A percentile compares a stretch with the other conserved stretches of the same genome.
Evolutionary conservation across 1,140 invertebrate species (phyloP).

Genomic region (Tetraneura akinire): DNA sequence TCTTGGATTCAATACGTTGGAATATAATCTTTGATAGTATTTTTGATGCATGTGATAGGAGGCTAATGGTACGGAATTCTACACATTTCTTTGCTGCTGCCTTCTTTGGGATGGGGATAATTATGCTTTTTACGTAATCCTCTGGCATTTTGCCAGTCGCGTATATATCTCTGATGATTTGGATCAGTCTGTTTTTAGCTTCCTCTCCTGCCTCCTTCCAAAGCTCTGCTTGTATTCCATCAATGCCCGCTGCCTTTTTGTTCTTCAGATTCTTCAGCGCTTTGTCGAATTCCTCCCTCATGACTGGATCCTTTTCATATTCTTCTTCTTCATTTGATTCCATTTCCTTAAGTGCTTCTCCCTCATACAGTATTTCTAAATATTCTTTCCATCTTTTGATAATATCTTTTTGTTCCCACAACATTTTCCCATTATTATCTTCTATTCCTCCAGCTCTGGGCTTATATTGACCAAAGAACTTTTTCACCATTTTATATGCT

Average conservation of each 20-base stretch:
- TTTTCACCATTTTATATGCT: conserved; percentile 10
- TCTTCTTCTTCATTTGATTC: not conserved
- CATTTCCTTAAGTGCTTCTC: not conserved
- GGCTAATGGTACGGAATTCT: not conserved
- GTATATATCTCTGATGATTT: not conserved
- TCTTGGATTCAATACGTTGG: not conserved
- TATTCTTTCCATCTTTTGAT: conserved; percentile 28
- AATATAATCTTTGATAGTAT: too few species aligned
- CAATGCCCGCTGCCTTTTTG: too few species aligned
- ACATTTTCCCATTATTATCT: not conserved
- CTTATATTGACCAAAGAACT: not conserved
- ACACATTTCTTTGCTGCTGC: conserved; percentile 5
- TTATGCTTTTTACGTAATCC: too few species aligned
- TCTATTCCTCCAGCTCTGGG: too few species aligned
- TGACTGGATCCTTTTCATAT: not conserved
- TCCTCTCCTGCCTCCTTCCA: conserved; percentile 18
- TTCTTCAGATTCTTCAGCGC: too few species aligned
- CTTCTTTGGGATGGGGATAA: too few species aligned
- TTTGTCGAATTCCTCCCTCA: conserved; percentile 29
- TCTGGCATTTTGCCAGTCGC: too few species aligned
- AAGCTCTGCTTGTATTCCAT: conserved; percentile 30
- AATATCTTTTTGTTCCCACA: conserved; percentile 19
- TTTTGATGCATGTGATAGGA: too few species aligned
- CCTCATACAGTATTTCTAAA: conserved; percentile 24
- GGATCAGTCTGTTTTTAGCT: not conserved